Conservation (phyloP, 2,113 vertebrate genomes). For the Kryptolebias marmoratus region DNA sequence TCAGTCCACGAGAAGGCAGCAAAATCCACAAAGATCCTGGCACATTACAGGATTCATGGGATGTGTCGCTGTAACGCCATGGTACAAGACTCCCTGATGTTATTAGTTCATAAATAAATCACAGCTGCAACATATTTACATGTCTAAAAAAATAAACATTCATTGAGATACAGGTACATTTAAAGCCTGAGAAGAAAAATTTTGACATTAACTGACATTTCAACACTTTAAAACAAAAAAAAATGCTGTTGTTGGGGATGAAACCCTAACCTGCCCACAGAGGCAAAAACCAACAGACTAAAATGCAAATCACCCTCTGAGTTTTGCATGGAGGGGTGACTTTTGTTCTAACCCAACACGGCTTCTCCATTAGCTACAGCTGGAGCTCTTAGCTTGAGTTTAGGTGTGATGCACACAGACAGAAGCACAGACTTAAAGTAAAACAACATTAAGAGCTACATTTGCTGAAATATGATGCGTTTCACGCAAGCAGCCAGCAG, state of each 20-base stretch:
- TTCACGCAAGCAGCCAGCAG: slow-evolving; percentile 31
- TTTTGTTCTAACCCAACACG: slow-evolving; percentile 16
- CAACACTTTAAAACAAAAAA: not conserved
- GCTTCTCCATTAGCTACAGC: not conserved
- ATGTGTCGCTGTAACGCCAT: too few relatives aligned
- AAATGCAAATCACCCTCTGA: not conserved
- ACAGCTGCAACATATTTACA: not conserved
- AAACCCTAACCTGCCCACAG: not conserved
- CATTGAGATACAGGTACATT: not conserved
- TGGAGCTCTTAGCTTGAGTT: not conserved
- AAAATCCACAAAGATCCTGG: too few relatives aligned
- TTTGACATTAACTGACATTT: not conserved
- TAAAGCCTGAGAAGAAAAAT: not conserved
- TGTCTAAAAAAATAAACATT: not conserved
- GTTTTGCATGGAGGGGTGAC: slow-evolving; percentile 9
- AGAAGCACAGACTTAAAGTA: not conserved
- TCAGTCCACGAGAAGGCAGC: too few relatives aligned
- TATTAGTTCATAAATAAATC: too few relatives aligned
- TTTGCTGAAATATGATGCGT: not conserved
- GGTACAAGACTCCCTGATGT: too few relatives aligned
- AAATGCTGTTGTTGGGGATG: not conserved
- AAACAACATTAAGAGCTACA: not conserved
- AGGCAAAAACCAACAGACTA: not conserved
- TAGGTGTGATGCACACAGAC: not conserved
- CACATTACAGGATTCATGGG: too few relatives aligned